phyloP scores from a whole-genome alignment of 2,888 invertebrate genomes.

The Branchinecta sandiegonensis region DNA sequence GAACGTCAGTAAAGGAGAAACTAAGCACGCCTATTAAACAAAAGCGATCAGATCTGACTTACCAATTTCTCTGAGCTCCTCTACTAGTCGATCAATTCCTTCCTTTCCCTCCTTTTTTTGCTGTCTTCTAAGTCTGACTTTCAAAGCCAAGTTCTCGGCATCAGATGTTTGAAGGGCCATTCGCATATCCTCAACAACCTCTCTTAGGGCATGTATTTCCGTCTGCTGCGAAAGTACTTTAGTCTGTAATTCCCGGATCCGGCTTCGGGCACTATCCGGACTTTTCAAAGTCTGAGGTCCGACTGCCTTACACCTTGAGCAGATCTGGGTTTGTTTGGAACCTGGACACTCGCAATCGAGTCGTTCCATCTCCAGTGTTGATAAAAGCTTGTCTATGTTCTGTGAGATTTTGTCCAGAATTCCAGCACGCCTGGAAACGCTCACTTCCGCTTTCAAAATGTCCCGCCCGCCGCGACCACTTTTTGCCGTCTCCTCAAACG shows the following conservation, averaged over 20 bases:
- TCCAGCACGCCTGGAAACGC: constrained; percentile 22
- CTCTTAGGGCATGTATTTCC: constrained; percentile 25
- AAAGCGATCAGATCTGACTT: not conserved
- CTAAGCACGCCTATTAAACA: too few relatives aligned
- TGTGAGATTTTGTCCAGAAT: constrained; percentile 22
- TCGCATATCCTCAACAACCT: constrained; percentile 26
- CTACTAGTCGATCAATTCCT: constrained; percentile 15
- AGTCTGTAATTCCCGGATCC: constrained; percentile 17
- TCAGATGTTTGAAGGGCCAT: constrained; percentile 25
- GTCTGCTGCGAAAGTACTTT: constrained; percentile 25
- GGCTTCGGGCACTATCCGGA: not conserved
- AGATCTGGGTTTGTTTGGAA: not conserved
- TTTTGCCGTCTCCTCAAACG: constrained; percentile 17
- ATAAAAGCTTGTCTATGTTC: constrained; percentile 20
- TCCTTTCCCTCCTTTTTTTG: not conserved
- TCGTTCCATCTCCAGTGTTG: constrained; percentile 19
- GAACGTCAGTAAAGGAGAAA: too few relatives aligned
- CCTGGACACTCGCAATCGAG: constrained; percentile 3
- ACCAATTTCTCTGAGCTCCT: not conserved
- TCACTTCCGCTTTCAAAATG: constrained; percentile 23
- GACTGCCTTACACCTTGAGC: not conserved
- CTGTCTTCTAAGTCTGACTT: not conserved
- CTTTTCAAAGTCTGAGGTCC: not conserved
- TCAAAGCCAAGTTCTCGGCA: constrained; percentile 25
- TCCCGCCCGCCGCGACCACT: constrained; percentile 19